Evolutionary conservation across 2,797 vertebrate genomes (phyloP), one percentile per base, ranked within the genome.

Genomic region (Melopsittacus undulatus): DNA sequence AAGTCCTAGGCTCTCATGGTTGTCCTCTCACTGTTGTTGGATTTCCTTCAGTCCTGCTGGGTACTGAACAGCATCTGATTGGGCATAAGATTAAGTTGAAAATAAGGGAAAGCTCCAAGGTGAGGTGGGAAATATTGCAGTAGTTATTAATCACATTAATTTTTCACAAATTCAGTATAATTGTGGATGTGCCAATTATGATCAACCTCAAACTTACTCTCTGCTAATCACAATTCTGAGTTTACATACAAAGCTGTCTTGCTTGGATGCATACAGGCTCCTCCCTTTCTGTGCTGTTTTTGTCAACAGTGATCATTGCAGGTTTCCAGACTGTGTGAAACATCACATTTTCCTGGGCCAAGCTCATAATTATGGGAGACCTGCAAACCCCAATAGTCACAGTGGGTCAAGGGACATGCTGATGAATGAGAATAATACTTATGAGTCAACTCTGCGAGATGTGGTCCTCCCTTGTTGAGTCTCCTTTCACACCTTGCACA

Each of bases 341-440:
- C 13, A 8, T 73, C 61, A 3, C 6, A 0, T 90, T 94, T 91
- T 54, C 49, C n/a, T 52, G 16, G 73, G 74, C 69, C 2, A 24
- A 89, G 59, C n/a, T 82, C 46, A 89, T 66, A 43, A 21, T 76
- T 84, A 34, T 7, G 27, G 89, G 70, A 87, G 75, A 81, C 83
- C 80, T 87, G 63, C 59, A 93, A 90, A 79, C 80, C 86, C 54
- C 77, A 90, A 22, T 96, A 93, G 94, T 69, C 74, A 40, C 74
- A 56, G 43, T 15, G 16, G 59, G 80, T 82, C 70, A 90, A 69
- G 67, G 86, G 46, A 45, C 54, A 30, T 34, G 30, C 64, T 68
- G 4, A 57, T 61, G 87, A 87, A 22, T 77, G 69, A 74, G 19
- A 61, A 45, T 1, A 0, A 61, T 61, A 59, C 38, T 94, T 63